Evolutionary conservation across 1,140 invertebrate genomes (phyloP), one percentile per base, ranked within the genome.

Genomic region (Ditylenchus dipsaci): DNA sequence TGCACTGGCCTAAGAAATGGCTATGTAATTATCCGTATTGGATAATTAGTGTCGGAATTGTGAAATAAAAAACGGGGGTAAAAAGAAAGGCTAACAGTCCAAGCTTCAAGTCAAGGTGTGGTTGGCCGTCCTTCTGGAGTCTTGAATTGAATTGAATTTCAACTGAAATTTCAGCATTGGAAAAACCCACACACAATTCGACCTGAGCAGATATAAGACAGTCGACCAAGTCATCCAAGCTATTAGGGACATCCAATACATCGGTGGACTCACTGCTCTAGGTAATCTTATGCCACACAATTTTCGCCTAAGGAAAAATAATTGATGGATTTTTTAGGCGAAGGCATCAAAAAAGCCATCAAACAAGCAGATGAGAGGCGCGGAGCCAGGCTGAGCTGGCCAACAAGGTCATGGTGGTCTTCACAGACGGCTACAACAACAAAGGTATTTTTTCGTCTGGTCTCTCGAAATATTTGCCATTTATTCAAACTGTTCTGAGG

Each of bases 391-490:
- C 80, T 7, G 70, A 69, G 59, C 64, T 80, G 21, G 79, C 79
- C 19, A 76, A 76, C 30, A 82, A 80, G 27, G 72, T 74, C 29
- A 81, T 81, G 66, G 29, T 79, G 26, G 58, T 78, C 7, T 76
- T 77, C 33, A 79, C 75, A 63, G 78, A 80, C 63, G 79, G 79
- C 29, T 80, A 80, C 80, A 56, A 61, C 19, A 80, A 80, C 58
- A 80, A 80, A 65, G 33, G 33, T 38, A 38, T 38, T 11, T 38
- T 38, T 38, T 38, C n/a, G n/a, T n/a, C n/a, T 47, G 64, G 17
- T 57, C 64, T 47, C 27, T 58, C 26, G 17, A 29, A 19, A 13
- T 58, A 11, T 27, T 27, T 27, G 17, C 13, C 26, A 9, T 21
- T 15, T 58, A 26, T 58, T 58, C 30, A 58, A 58, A 58, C 26